Evolutionary conservation across 2,888 invertebrate species (phyloP).

Genomic region (Cactoblastis cactorum): DNA sequence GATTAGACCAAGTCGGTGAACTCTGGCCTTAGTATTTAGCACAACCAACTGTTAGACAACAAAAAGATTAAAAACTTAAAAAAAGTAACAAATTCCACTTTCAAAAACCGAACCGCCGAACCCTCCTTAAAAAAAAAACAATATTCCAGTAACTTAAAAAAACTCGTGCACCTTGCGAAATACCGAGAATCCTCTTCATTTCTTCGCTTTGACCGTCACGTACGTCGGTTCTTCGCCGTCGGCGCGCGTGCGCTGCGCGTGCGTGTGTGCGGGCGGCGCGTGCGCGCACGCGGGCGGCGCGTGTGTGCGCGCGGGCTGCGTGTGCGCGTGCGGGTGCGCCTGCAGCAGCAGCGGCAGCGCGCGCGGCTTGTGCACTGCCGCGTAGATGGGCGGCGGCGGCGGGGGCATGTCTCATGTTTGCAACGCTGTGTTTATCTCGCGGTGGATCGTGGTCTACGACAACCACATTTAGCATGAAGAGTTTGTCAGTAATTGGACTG

Average conservation of each 20-base stretch:
- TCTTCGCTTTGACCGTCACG: slow-evolving; percentile 60
- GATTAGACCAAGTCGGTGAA: no score
- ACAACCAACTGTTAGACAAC: no score
- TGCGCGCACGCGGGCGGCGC: slow-evolving; percentile 19
- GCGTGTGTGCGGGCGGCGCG: slow-evolving; percentile 12
- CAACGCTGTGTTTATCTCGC: slow-evolving; percentile 89
- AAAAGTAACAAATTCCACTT: no score
- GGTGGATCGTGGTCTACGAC: slow-evolving; percentile 83
- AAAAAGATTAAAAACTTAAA: no score
- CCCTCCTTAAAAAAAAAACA: background rate
- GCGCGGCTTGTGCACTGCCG: slow-evolving; percentile 36
- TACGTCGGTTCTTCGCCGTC: slow-evolving; percentile 49
- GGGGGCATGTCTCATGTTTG: slow-evolving; percentile 82
- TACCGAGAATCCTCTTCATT: slow-evolving; percentile 70
- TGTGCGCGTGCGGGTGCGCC: slow-evolving; percentile 20
- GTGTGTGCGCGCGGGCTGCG: slow-evolving; percentile 31
- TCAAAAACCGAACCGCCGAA: slow-evolving; percentile 9
- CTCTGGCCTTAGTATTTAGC: no score
- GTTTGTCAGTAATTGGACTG: no score
- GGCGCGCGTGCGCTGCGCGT: slow-evolving; percentile 7
- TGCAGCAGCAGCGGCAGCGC: slow-evolving; percentile 28
- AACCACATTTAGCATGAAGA: no score
- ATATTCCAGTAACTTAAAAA: slow-evolving; percentile 39
- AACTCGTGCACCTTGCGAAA: slow-evolving; percentile 73
- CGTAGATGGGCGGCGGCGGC: slow-evolving; percentile 48